Evolutionary conservation across 2,113 vertebrate species (phyloP).

Genomic region (Phainopepla nitens): DNA sequence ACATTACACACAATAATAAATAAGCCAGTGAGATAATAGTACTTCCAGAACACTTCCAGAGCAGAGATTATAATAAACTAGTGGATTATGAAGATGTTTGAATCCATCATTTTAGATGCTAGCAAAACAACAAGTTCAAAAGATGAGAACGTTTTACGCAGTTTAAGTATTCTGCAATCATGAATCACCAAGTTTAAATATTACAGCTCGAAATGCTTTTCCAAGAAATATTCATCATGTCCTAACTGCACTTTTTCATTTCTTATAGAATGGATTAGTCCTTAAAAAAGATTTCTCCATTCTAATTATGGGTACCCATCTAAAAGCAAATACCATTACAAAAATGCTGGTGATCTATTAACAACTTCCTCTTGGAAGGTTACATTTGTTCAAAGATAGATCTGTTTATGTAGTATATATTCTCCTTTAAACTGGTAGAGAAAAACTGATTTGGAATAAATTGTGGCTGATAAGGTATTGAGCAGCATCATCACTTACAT

Average conservation of each 20-base stretch:
- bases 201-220: slow-evolving; percentile 19
- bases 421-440: background rate
- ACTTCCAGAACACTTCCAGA: background rate
- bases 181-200: slow-evolving; percentile 51
- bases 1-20: slow-evolving; percentile 8
- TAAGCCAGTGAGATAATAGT: background rate
- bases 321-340: background rate
- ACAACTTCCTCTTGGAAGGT: background rate
- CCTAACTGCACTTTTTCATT: background rate
- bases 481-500: background rate
- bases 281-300: background rate
- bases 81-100: background rate
- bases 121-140: slow-evolving; percentile 25
- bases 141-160: background rate
- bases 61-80: background rate
- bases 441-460: background rate
- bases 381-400: background rate
- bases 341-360: background rate
- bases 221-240: slow-evolving; percentile 10
- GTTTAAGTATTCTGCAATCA: background rate
- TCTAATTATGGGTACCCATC: slow-evolving; percentile 8
- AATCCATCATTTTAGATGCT: slow-evolving; percentile 29
- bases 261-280: background rate
- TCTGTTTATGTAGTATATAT: background rate
- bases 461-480: background rate